These are phyloP conservation scores for Actinia tenebrosa DNA, from an alignment of 64 coral and sea anemone species.

Conservation along the genomic window DNA sequence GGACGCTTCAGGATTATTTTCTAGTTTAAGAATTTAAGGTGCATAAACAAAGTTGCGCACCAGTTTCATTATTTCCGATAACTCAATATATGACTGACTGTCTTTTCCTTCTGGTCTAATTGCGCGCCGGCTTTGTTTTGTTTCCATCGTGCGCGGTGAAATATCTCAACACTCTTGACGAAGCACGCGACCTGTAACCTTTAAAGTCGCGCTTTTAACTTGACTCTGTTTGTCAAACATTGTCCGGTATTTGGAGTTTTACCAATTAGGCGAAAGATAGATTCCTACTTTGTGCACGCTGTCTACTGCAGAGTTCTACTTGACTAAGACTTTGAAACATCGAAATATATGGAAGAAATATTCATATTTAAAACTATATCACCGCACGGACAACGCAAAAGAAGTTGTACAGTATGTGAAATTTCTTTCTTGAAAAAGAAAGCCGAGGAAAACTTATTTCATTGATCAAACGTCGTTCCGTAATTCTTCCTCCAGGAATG, in stretches of 20 bases:
- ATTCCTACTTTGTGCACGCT: neutral
- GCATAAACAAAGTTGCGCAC: too few relatives aligned
- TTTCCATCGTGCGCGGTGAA: neutral
- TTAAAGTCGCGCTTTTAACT: neutral
- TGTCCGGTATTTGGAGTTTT: constrained; percentile 6
- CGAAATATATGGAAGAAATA: neutral
- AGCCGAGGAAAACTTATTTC: neutral
- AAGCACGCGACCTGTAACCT: neutral
- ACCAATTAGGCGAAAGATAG: neutral
- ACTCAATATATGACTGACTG: neutral
- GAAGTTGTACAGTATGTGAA: neutral
- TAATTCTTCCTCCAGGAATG: neutral
- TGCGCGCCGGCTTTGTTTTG: neutral
- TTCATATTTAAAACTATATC: too few relatives aligned
- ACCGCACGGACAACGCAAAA: neutral
- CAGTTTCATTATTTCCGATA: too few relatives aligned
- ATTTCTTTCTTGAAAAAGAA: neutral
- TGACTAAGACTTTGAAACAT: neutral
- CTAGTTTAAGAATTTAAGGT: neutral
- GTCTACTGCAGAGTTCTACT: neutral
- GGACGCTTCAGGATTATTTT: neutral
- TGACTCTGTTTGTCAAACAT: constrained; percentile 2
- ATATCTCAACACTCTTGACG: neutral
- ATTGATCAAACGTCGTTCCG: neutral
- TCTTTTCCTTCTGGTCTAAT: neutral